These are phyloP conservation scores for Thunnus thynnus DNA, from an alignment of 2,113 vertebrate genomes.

Conservation along the genomic window DNA sequence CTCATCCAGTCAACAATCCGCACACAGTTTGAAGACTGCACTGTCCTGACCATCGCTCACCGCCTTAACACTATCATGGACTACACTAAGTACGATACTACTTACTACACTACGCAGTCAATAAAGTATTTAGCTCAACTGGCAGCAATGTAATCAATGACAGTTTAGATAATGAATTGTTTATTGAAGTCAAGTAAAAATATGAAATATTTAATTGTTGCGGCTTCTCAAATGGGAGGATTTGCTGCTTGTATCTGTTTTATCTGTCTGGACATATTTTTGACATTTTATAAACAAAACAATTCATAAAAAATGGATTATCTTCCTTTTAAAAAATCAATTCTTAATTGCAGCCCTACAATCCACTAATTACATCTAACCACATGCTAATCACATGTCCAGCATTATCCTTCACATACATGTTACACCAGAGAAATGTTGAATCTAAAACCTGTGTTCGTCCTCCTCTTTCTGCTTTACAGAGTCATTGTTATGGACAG, in stretches of 20 bases:
- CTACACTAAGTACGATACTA: slow-evolving; percentile 87
- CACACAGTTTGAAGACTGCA: slow-evolving; percentile 90
- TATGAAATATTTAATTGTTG: background rate
- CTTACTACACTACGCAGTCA: background rate
- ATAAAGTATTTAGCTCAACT: background rate
- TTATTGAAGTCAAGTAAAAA: background rate
- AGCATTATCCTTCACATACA: background rate
- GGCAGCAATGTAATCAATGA: background rate
- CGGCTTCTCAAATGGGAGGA: background rate
- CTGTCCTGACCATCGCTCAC: slow-evolving; percentile 93
- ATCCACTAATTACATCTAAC: background rate
- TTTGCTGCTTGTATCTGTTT: background rate
- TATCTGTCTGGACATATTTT: too few relatives aligned
- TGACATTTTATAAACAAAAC: too few relatives aligned
- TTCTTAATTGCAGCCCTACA: background rate
- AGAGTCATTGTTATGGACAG: slow-evolving; percentile 96
- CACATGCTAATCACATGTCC: background rate
- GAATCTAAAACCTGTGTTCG: background rate
- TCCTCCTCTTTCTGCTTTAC: slow-evolving; percentile 43
- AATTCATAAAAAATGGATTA: background rate
- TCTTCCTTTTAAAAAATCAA: background rate
- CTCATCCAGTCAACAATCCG: slow-evolving; percentile 91
- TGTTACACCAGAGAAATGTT: background rate
- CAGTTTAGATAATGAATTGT: background rate
- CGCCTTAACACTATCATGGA: slow-evolving; percentile 92